Conservation (phyloP, 2,113 vertebrate species). For the Ochotona princeps region DNA sequence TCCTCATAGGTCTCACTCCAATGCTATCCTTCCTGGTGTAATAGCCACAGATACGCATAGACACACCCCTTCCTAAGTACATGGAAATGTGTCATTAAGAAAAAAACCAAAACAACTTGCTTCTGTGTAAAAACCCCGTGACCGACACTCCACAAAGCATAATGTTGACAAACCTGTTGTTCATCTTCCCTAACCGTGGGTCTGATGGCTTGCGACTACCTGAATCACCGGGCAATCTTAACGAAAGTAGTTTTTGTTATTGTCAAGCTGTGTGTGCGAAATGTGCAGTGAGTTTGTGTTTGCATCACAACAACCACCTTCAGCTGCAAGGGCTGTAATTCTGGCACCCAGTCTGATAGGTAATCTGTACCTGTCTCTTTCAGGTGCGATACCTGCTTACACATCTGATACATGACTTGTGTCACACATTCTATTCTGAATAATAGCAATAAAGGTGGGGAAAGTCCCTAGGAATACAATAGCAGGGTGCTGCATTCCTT, state of each 20-base stretch:
- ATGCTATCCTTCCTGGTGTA: conserved; percentile 45
- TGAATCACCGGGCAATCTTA: conserved; percentile 79
- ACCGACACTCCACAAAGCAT: conserved; percentile 23
- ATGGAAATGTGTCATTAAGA: conserved; percentile 80
- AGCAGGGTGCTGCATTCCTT: background rate
- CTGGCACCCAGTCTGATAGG: background rate
- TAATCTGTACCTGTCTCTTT: conserved; percentile 24
- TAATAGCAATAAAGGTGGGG: conserved; percentile 25
- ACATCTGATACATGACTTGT: background rate
- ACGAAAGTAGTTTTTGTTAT: conserved; percentile 85
- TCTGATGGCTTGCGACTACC: background rate
- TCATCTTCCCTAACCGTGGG: conserved; percentile 69
- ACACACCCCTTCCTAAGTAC: conserved; percentile 72
- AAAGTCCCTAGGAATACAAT: background rate
- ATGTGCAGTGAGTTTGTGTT: background rate
- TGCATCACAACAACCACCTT: background rate
- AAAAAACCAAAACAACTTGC: conserved; percentile 71
- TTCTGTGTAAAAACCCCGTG: conserved; percentile 52
- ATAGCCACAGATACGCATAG: conserved; percentile 8
- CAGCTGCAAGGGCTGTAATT: background rate
- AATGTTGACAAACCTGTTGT: conserved; percentile 59
- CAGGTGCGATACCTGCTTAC: background rate
- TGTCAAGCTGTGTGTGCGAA: conserved; percentile 38
- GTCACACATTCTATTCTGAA: background rate
- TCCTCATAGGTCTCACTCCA: conserved; percentile 71